Conservation (phyloP, 2,888 invertebrate genomes). For the Ennomos fuscantarius region DNA sequence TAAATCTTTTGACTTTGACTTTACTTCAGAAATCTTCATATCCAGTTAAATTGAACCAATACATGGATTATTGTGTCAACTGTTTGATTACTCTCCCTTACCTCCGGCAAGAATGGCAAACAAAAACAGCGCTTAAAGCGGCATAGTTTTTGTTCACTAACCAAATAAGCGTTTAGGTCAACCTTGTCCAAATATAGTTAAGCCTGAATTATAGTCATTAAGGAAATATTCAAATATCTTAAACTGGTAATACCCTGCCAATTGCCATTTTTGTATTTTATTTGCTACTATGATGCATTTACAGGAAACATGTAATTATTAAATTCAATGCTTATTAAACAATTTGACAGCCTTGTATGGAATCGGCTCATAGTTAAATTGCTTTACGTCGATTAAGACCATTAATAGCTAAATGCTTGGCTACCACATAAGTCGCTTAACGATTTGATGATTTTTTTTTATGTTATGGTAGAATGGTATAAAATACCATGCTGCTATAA, state of each 20-base stretch:
- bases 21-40: too few relatives aligned
- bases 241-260: not conserved
- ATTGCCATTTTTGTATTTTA: conserved; percentile 2
- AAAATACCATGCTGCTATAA: too few relatives aligned
- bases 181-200: not conserved
- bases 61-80: not conserved
- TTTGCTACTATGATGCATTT: conserved; percentile 8
- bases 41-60: not conserved
- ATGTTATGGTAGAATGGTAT: too few relatives aligned
- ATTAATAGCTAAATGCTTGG: not conserved
- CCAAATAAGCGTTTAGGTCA: conserved; percentile 1
- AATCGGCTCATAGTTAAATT: not conserved
- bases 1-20: too few relatives aligned
- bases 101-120: conserved; percentile 6
- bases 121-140: conserved; percentile 19
- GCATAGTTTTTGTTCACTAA: conserved; percentile 17
- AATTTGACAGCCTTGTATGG: conserved; percentile 11
- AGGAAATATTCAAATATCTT: not conserved
- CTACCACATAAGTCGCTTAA: not conserved
- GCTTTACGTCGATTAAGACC: not conserved
- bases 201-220: too few relatives aligned
- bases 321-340: conserved; percentile 3
- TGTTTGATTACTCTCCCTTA: conserved; percentile 11
- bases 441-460: too few relatives aligned
- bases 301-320: conserved; percentile 8